Evolutionary conservation across 2,888 invertebrate genomes (phyloP), one percentile per base, ranked within the genome.

Genomic region (Sarcophaga rosellei): DNA sequence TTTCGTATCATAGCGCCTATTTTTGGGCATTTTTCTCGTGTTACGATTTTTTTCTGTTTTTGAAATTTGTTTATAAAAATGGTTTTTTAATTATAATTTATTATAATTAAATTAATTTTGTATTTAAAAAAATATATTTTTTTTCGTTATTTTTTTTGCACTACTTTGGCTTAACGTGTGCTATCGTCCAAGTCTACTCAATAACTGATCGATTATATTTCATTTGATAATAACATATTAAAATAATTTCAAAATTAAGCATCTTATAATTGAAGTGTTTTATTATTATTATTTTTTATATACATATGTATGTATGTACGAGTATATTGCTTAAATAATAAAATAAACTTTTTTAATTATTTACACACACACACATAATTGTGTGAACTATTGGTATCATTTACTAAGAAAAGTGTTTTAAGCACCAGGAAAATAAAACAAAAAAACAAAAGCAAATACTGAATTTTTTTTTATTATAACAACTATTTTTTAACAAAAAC

Each of bases 1-100:
- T 90, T 35, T 89, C 88, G 70, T 89, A 63, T 92, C 91, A 78
- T 89, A 92, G 62, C 92, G 90, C 79, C 93, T 92, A 90, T 92
- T 92, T 84, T 92, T 93, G 35, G 89, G 91, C 90, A 92, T 91
- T 61, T 88, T 89, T 12, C 35, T 53, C 10, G 5, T 61, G 17
- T 35, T 53, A 25, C 20, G 17, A n/a, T 15, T 62, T 61, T 5
- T 63, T 5, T 23, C n/a, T 57, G 35, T 57, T 65, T 66, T 53
- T 44, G 12, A 57, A 15, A 35, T 75, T 35, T 65, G 15, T 10
- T 75, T 74, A 15, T 57, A 20, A 65, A 53, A 53, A 76, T 63
- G 10, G 66, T 65, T 62, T 44, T 61, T 57, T 23, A 21, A 70
- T 23, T 78, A 20, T 21, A 44, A 1, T 65, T 65, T 25, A 1